phyloP scores from a whole-genome alignment of 1,140 invertebrate species.

The Cotesia glomerata region DNA sequence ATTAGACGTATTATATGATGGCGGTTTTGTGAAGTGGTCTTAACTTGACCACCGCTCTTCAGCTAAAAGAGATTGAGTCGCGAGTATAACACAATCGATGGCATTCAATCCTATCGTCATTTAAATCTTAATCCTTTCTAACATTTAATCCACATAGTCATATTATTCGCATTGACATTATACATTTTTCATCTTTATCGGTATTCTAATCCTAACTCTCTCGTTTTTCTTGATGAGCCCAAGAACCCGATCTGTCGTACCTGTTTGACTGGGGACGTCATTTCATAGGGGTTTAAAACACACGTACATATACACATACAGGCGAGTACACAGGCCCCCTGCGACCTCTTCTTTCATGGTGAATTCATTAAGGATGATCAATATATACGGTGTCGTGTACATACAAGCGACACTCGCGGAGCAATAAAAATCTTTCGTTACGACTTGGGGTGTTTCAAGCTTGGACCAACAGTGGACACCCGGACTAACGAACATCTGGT shows the following conservation, averaged over 20 bases:
- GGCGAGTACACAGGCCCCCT: conserved; percentile 3
- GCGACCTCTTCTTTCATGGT: conserved; percentile 14
- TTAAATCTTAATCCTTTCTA: conserved; percentile 32
- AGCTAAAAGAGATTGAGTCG: conserved; percentile 7
- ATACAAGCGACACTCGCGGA: not conserved
- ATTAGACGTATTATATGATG: not conserved
- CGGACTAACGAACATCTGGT: conserved; percentile 24
- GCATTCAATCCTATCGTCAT: conserved; percentile 16
- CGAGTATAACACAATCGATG: conserved; percentile 17
- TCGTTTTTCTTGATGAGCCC: not conserved
- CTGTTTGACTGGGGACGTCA: conserved; percentile 18
- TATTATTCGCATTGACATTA: conserved; percentile 14
- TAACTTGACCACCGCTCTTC: not conserved
- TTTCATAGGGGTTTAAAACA: not conserved
- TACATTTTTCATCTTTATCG: conserved; percentile 5
- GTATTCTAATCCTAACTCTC: not conserved
- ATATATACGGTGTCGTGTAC: not conserved
- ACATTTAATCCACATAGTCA: conserved; percentile 31
- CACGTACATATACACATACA: not conserved
- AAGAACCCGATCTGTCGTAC: conserved; percentile 6
- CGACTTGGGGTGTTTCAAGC: not conserved
- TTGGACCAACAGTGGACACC: not conserved
- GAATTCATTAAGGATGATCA: conserved; percentile 22
- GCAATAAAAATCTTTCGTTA: conserved; percentile 17
- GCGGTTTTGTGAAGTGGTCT: conserved; percentile 6